Evolutionary conservation across 2,797 vertebrate genomes (phyloP).

Genomic region (Halcyon badia): DNA sequence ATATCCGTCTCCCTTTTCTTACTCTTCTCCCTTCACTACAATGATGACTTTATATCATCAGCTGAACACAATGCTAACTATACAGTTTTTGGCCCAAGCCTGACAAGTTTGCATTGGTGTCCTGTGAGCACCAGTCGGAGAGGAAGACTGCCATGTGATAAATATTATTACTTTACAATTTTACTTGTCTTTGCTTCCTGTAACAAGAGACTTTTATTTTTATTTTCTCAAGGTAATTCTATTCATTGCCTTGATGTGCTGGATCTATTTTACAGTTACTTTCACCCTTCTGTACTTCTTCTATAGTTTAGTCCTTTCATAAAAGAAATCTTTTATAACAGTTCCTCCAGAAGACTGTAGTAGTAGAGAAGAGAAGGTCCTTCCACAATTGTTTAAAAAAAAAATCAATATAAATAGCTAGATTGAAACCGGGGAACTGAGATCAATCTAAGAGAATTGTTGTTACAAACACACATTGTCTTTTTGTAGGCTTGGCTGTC

Average conservation of each 20-base stretch:
- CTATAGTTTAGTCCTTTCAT: neutral
- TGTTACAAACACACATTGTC: neutral
- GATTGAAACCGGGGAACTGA: neutral
- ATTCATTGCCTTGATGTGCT: neutral
- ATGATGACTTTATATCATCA: neutral
- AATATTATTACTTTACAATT: neutral
- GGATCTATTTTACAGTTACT: neutral
- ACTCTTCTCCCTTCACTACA: neutral
- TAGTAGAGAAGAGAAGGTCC: neutral
- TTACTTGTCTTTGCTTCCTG: neutral
- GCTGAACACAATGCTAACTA: neutral
- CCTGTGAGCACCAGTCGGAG: neutral
- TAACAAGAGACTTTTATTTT: neutral
- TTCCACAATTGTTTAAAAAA: neutral
- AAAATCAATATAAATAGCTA: neutral
- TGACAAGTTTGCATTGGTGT: neutral
- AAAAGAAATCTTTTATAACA: neutral
- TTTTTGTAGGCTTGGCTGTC: neutral
- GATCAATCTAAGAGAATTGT: neutral
- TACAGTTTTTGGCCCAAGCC: neutral
- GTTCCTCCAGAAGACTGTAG: neutral
- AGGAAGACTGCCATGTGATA: neutral
- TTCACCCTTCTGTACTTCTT: neutral
- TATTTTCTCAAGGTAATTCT: neutral
- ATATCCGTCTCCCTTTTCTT: neutral